phyloP scores from a whole-genome alignment of 2,113 vertebrate species.

The Callospermophilus lateralis region DNA sequence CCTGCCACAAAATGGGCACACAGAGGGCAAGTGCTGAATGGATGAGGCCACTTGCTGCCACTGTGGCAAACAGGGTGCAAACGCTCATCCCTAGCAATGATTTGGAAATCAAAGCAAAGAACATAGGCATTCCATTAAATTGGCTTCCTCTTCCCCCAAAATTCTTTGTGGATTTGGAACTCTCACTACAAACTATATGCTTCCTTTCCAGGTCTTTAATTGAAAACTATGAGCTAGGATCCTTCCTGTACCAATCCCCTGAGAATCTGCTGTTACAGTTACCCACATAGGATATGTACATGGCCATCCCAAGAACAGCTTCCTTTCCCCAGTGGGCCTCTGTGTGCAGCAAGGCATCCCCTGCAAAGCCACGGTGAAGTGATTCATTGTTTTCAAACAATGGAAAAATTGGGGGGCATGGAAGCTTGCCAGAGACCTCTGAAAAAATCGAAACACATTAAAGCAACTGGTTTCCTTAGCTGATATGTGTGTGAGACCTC shows the following conservation, averaged over 20 bases:
- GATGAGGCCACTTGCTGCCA: not conserved
- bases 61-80: not conserved
- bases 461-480: not conserved
- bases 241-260: too few species aligned
- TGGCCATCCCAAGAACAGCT: not conserved
- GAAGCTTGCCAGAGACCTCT: not conserved
- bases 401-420: not conserved
- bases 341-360: not conserved
- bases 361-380: not conserved
- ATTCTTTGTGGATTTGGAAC: not conserved
- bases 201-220: constrained; percentile 15
- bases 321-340: not conserved
- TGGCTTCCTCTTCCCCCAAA: not conserved
- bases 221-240: not conserved
- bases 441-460: not conserved
- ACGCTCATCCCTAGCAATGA: not conserved
- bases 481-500: not conserved
- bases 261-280: not conserved
- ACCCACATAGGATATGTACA: not conserved
- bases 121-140: not conserved
- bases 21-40: accelerated
- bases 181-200: not conserved
- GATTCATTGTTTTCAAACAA: not conserved
- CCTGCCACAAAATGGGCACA: not conserved
- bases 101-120: not conserved